phyloP scores from a whole-genome alignment of 2,797 vertebrate species.

The Myotis planiceps region DNA sequence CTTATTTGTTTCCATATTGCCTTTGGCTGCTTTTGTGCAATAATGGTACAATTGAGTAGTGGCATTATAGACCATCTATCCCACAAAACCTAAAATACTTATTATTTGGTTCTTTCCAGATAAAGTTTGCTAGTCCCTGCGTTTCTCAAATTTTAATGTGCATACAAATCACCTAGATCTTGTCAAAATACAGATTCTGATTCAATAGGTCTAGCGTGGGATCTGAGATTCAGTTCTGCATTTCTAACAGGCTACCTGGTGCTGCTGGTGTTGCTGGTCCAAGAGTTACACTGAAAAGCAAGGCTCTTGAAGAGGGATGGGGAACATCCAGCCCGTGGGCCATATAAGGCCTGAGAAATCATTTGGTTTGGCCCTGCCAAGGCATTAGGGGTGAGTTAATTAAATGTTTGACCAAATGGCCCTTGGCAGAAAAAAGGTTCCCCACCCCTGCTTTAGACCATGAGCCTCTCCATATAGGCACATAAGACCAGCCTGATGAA shows the following conservation, averaged over 20 bases:
- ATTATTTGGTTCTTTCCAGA: not conserved
- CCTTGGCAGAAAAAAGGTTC: too few species aligned
- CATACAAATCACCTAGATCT: not conserved
- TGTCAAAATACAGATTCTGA: not conserved
- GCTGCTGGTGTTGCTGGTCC: not conserved
- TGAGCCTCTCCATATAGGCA: not conserved
- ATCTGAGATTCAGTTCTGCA: not conserved
- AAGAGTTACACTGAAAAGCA: not conserved
- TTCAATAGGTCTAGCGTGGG: not conserved
- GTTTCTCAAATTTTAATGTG: slow-evolving; percentile 9
- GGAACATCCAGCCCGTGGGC: too few species aligned
- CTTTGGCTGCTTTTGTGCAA: not conserved
- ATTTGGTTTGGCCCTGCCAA: too few species aligned
- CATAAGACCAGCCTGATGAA: not conserved
- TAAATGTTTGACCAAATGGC: too few species aligned
- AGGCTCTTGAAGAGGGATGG: not conserved
- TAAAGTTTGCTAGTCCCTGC: not conserved
- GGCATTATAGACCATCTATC: not conserved
- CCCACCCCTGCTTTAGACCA: too few species aligned
- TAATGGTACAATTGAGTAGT: not conserved
- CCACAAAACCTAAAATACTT: not conserved
- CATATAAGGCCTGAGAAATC: too few species aligned
- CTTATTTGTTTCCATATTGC: not conserved
- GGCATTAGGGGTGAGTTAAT: too few species aligned
- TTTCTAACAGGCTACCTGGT: not conserved